These are phyloP conservation scores for Megaustenia siamemsis DNA, from an alignment of 2,888 invertebrate genomes.

Conservation along the genomic window DNA sequence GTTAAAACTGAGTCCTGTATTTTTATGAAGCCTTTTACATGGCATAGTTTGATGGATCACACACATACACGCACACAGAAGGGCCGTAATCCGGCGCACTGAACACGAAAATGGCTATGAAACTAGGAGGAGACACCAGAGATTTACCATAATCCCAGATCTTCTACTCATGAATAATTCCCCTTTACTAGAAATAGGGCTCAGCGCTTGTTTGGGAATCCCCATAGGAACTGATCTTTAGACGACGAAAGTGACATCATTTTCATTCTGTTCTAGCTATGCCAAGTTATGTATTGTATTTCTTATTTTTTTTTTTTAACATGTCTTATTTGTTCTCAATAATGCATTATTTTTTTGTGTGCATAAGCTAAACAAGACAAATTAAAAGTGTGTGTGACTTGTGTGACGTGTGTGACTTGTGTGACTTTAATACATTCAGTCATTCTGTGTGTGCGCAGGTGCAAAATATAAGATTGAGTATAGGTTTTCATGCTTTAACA, in stretches of 20 bases:
- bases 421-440: too few species aligned
- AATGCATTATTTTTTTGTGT: too few species aligned
- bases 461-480: too few species aligned
- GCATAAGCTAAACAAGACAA: too few species aligned
- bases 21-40: too few species aligned
- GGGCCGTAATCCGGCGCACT: neutral
- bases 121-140: conserved; percentile 19
- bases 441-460: too few species aligned
- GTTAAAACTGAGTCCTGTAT: too few species aligned
- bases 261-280: neutral
- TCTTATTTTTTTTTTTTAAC: neutral
- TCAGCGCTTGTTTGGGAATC: neutral
- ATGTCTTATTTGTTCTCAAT: too few species aligned
- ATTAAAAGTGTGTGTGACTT: too few species aligned
- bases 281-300: neutral
- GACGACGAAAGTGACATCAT: neutral
- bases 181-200: neutral
- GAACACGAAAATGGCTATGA: conserved; percentile 18
- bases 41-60: conserved; percentile 5
- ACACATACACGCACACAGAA: neutral
- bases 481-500: too few species aligned
- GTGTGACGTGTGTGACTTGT: too few species aligned
- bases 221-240: neutral
- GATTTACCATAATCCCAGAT: conserved; percentile 24
- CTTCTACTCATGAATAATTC: conserved; percentile 36